Base-by-base conservation (phyloP, 2,797 vertebrate species). In the Channa striata region DNA sequence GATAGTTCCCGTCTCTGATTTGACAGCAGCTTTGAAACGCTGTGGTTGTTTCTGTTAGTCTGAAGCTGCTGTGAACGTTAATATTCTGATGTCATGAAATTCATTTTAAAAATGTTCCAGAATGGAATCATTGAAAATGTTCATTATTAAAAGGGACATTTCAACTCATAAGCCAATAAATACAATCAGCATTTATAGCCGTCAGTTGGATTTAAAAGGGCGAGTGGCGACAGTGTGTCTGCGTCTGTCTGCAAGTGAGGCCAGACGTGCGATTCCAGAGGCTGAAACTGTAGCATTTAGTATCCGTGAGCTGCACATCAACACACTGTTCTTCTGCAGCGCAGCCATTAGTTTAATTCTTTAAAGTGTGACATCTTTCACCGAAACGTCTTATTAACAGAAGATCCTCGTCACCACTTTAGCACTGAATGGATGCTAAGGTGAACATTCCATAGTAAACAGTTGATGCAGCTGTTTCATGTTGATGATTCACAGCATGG, bases 301-400 rank as follows among this genome's bases (percentile, higher is more conserved):
- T 51, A 25, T 63, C 30, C n/a, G 10, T 42, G 17, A 46, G 48
- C 48, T 40, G 20, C 40, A 42, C 10, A 33, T 36, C 11, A 39
- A 44, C 34, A 6, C 16, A 5, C 36, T 37, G 44, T 43, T 20
- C 13, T 34, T 39, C 21, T 8, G 16, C 49, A 44, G 40, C 33
- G 12, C 52, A 25, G 21, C 40, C 36, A 23, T 68, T 53, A 68
- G 36, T 63, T 62, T 49, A 62, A 25, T 40, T 44, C 19, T 43
- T 65, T 74, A 70, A 74, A 66, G 14, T 40, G 56, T 6, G 34
- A 21, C 25, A 59, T 23, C 14, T 39, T 50, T 69, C 5, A 48
- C 47, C 8, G 17, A 40, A 30, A n/a, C 30, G 0, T 53, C 39
- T 40, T 40, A 40, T 40, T 40, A 5, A 40, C 39, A 13, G 39